A percentile compares a stretch with the other conserved stretches of the same genome.
phyloP scores from a whole-genome alignment of 2,888 invertebrate species.

The Auanema sp. region DNA sequence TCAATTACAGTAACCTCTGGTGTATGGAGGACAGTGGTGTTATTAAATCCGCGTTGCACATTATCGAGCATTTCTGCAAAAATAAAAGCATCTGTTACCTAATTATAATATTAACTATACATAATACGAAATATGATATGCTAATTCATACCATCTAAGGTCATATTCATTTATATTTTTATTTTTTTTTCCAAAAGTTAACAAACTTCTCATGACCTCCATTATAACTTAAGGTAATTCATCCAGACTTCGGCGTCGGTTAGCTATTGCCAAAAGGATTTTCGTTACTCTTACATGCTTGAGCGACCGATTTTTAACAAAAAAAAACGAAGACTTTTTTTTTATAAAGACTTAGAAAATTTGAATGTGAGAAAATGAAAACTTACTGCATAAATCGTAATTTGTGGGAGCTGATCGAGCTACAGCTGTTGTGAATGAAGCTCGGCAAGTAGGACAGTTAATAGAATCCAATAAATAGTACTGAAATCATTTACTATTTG shows the following conservation, averaged over 20 bases:
- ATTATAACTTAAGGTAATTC: slow-evolving; percentile 1
- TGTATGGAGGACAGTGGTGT: slow-evolving; percentile 47
- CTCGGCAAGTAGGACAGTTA: slow-evolving; percentile 55
- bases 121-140: background rate
- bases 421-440: slow-evolving; percentile 34
- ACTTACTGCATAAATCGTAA: slow-evolving; percentile 59
- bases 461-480: slow-evolving; percentile 56
- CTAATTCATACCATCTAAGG: background rate
- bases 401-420: slow-evolving; percentile 57
- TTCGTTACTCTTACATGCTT: background rate
- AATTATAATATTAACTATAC: background rate
- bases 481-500: slow-evolving; percentile 30
- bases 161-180: background rate
- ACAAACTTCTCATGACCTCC: too few species aligned
- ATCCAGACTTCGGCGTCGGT: background rate
- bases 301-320: background rate
- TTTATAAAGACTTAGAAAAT: background rate
- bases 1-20: slow-evolving; percentile 4
- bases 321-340: too few species aligned
- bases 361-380: background rate
- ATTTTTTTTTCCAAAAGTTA: background rate
- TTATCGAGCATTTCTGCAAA: slow-evolving; percentile 48
- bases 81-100: background rate
- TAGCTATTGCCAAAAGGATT: background rate
- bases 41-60: slow-evolving; percentile 28